These are phyloP conservation scores for Aphelenchoides fujianensis DNA, from an alignment of 1,140 invertebrate species.

Conservation along the genomic window DNA sequence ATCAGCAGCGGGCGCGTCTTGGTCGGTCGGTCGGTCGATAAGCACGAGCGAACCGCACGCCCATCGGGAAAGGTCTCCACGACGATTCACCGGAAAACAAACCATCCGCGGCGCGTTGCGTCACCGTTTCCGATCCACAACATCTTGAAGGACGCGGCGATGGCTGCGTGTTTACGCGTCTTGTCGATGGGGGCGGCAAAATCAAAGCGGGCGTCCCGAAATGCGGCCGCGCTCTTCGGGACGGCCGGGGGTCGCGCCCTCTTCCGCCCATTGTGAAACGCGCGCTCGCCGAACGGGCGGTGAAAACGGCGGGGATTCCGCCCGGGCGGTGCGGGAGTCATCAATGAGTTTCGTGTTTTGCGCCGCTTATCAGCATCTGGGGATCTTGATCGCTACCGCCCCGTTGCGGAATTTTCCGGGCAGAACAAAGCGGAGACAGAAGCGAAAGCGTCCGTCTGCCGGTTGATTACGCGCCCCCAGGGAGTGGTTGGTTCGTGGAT, in stretches of 20 bases:
- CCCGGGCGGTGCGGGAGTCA: no score
- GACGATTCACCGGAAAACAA: no score
- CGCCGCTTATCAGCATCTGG: neutral
- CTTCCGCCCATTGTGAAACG: no score
- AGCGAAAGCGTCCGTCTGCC: neutral
- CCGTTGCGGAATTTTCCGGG: constrained; percentile 1
- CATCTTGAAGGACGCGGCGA: no score
- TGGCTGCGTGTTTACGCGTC: no score
- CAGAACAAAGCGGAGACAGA: neutral
- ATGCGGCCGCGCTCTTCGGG: neutral
- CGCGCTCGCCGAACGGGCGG: neutral
- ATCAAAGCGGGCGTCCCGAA: neutral
- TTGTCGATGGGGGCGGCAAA: neutral
- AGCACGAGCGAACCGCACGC: no score
- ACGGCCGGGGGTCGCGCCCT: neutral
- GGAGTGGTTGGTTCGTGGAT: neutral
- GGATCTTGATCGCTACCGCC: neutral
- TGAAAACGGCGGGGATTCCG: neutral
- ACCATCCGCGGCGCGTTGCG: no score
- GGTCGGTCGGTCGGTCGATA: neutral
- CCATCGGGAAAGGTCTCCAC: neutral
- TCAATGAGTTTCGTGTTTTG: neutral
- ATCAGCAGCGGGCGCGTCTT: neutral
- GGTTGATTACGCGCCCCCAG: neutral
- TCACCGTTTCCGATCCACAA: no score